A percentile compares a stretch with the other conserved stretches of the same genome.
Conservation (phyloP, 2,797 vertebrate species). For the Mallotus villosus region DNA sequence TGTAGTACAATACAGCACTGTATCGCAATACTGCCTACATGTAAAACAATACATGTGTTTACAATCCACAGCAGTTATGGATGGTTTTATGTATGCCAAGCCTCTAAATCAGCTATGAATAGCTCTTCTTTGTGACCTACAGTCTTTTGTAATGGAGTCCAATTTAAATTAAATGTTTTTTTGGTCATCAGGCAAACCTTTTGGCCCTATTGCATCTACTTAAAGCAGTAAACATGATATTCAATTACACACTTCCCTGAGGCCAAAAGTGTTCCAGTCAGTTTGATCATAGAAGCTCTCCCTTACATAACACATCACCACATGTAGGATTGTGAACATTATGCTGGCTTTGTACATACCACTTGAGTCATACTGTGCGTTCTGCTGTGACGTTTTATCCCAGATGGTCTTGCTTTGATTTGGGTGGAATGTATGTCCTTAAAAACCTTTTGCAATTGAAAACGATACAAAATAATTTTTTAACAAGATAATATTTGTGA, state of each 20-base stretch:
- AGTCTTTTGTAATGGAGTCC: slow-evolving; percentile 25
- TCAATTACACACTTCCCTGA: slow-evolving; percentile 35
- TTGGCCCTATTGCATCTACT: slow-evolving; percentile 28
- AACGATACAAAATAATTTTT: not conserved
- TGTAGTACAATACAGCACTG: not conserved
- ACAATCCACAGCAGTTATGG: not conserved
- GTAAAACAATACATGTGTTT: no score
- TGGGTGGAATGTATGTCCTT: no score
- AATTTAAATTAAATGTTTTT: slow-evolving; percentile 17
- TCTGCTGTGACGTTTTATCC: no score
- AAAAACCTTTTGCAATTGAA: no score
- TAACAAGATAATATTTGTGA: not conserved
- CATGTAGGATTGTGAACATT: slow-evolving; percentile 8
- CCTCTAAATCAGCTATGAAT: not conserved
- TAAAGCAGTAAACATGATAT: slow-evolving; percentile 31
- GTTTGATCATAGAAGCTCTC: slow-evolving; percentile 22
- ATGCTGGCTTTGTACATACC: slow-evolving; percentile 2
- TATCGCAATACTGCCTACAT: no score
- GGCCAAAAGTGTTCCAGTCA: slow-evolving; percentile 25
- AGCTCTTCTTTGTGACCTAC: slow-evolving; percentile 5
- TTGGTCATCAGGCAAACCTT: slow-evolving; percentile 16
- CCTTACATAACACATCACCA: slow-evolving; percentile 31
- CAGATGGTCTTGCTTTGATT: no score
- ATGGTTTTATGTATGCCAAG: not conserved
- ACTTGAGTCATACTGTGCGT: no score